Conservation (phyloP, 2,888 invertebrate genomes). For the Cyclophora albipunctata region DNA sequence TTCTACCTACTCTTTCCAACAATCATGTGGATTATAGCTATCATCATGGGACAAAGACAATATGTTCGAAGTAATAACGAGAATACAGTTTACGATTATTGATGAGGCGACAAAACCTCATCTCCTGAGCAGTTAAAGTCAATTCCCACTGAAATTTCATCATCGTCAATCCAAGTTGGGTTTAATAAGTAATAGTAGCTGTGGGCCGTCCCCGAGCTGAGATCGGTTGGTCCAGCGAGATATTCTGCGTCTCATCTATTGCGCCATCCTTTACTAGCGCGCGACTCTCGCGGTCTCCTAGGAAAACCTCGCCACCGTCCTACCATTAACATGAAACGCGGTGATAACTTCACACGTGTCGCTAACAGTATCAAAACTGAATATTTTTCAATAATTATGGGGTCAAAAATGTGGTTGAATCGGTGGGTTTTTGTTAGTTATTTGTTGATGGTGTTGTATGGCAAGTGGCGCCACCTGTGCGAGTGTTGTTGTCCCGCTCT, state of each 20-base stretch:
- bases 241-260: conserved; percentile 54
- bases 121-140: conserved; percentile 62
- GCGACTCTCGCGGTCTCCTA: conserved; percentile 45
- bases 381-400: conserved; percentile 17
- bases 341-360: conserved; percentile 31
- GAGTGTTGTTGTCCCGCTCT: conserved; percentile 65
- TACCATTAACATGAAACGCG: conserved; percentile 45
- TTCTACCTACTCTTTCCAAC: conserved; percentile 1
- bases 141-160: conserved; percentile 74
- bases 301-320: conserved; percentile 48
- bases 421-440: conserved; percentile 15
- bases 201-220: conserved; percentile 61
- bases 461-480: conserved; percentile 62
- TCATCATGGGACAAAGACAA: no score
- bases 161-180: conserved; percentile 70
- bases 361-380: conserved; percentile 9
- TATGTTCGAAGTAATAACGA: no score
- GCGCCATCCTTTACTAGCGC: conserved; percentile 57
- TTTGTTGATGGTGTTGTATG: conserved; percentile 10
- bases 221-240: conserved; percentile 57
- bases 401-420: conserved; percentile 1
- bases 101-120: conserved; percentile 61
- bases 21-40: conserved; percentile 15
- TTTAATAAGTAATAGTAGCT: conserved; percentile 67
- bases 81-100: conserved; percentile 32